Conservation (phyloP, 2,888 invertebrate genomes). For the Lacanobia oleracea region DNA sequence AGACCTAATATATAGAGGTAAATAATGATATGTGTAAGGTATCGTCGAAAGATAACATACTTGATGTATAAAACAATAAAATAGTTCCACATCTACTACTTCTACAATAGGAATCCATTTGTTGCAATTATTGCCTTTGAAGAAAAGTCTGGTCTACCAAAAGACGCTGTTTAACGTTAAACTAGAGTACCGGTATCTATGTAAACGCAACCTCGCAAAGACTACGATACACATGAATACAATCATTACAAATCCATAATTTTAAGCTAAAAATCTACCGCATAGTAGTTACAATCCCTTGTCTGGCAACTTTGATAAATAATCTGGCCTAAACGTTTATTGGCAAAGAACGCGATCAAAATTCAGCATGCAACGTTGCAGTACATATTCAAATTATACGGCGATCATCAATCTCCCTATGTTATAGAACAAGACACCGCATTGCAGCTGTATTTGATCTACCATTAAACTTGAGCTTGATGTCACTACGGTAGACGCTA, state of each 20-base stretch:
- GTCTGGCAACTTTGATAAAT: background rate
- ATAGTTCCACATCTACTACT: too few relatives aligned
- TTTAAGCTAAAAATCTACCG: background rate
- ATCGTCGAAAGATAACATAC: too few relatives aligned
- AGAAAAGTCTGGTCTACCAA: too few relatives aligned
- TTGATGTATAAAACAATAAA: too few relatives aligned
- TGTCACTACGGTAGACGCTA: background rate
- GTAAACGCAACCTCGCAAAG: too few relatives aligned
- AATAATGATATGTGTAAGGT: too few relatives aligned
- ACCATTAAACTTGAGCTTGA: background rate
- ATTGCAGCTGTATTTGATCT: conserved; percentile 24
- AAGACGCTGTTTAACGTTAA: too few relatives aligned
- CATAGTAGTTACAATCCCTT: background rate
- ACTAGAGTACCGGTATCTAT: too few relatives aligned
- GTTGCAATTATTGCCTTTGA: too few relatives aligned
- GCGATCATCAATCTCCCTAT: background rate
- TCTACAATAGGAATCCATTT: too few relatives aligned
- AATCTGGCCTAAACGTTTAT: background rate
- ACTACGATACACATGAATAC: too few relatives aligned
- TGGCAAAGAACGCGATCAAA: background rate
- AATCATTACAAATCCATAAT: background rate
- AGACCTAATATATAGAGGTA: too few relatives aligned
- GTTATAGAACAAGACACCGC: conserved; percentile 1
- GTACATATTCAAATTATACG: conserved; percentile 3
- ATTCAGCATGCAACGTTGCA: conserved; percentile 1